Conservation (phyloP, 2,888 invertebrate species). For the Euzetes globulus region DNA sequence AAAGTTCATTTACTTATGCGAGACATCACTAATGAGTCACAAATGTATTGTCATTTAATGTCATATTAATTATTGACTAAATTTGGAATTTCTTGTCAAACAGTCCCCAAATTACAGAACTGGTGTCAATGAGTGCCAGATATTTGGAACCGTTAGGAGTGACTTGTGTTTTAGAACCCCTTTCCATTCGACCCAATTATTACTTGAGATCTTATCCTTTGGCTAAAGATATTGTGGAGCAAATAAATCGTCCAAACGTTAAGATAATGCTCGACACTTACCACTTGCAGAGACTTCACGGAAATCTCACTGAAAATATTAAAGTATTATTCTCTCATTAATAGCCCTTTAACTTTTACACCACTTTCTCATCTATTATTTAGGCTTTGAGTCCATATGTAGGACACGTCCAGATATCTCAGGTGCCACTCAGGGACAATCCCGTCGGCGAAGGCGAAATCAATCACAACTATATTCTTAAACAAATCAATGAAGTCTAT, state of each 20-base stretch:
- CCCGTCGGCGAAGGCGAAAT: slow-evolving; percentile 35
- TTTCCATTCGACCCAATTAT: slow-evolving; percentile 34
- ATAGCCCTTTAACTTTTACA: background rate
- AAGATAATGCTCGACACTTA: slow-evolving; percentile 33
- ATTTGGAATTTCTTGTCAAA: background rate
- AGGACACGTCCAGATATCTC: slow-evolving; percentile 38
- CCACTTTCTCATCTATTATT: background rate
- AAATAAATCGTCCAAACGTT: slow-evolving; percentile 30
- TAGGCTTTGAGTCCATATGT: slow-evolving; percentile 20
- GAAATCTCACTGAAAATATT: slow-evolving; percentile 32
- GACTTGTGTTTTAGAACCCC: slow-evolving; percentile 34
- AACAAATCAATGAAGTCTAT: slow-evolving; percentile 19
- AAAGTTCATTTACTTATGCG: slow-evolving; percentile 32
- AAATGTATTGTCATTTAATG: slow-evolving; percentile 2
- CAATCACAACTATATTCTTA: slow-evolving; percentile 34
- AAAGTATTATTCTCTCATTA: slow-evolving; percentile 10
- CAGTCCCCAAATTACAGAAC: background rate
- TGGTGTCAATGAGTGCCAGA: slow-evolving; percentile 32
- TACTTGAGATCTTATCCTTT: slow-evolving; percentile 35
- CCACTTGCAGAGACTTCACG: slow-evolving; percentile 36
- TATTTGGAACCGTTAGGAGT: slow-evolving; percentile 23
- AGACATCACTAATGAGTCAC: background rate
- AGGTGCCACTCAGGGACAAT: slow-evolving; percentile 34
- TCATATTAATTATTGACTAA: background rate
- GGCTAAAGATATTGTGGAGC: slow-evolving; percentile 29